A percentile compares a stretch with the other conserved stretches of the same genome.
Conservation (phyloP, 2,888 invertebrate genomes). For the Rhaphigaster nebulosa region DNA sequence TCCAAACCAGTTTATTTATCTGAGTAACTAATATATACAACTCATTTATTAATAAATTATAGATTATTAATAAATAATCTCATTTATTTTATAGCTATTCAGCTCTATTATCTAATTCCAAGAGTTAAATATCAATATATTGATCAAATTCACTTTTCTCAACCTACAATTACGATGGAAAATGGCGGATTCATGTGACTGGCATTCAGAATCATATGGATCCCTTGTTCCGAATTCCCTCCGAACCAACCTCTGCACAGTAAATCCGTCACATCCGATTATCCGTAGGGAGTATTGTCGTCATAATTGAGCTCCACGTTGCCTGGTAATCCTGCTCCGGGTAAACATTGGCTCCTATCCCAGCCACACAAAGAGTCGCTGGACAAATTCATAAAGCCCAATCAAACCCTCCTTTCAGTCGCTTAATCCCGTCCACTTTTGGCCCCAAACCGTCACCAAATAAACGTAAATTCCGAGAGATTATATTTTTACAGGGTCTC, state of each 20-base stretch:
- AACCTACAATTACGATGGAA: neutral
- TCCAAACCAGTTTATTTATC: no score
- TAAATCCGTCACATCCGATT: conserved; percentile 38
- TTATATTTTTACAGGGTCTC: neutral
- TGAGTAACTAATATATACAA: no score
- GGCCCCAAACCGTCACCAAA: neutral
- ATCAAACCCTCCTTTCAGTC: neutral
- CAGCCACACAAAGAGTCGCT: conserved; percentile 5
- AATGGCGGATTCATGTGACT: neutral
- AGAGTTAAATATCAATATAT: neutral
- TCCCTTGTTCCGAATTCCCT: neutral
- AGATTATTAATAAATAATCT: no score
- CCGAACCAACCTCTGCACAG: neutral
- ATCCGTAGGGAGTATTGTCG: conserved; percentile 25
- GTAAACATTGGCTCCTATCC: conserved; percentile 15
- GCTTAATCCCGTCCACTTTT: conserved; percentile 26
- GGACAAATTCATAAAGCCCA: conserved; percentile 36
- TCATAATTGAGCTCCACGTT: conserved; percentile 4
- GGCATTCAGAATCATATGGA: neutral
- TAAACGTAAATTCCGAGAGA: neutral
- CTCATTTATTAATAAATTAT: no score
- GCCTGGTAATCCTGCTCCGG: conserved; percentile 8
- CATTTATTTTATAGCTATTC: no score
- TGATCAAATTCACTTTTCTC: neutral
- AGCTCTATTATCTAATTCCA: no score